A percentile compares a stretch with the other conserved stretches of the same genome.
These are phyloP conservation scores for Diglossa cyanea DNA, from an alignment of 2,797 vertebrate genomes.

Conservation along the genomic window DNA sequence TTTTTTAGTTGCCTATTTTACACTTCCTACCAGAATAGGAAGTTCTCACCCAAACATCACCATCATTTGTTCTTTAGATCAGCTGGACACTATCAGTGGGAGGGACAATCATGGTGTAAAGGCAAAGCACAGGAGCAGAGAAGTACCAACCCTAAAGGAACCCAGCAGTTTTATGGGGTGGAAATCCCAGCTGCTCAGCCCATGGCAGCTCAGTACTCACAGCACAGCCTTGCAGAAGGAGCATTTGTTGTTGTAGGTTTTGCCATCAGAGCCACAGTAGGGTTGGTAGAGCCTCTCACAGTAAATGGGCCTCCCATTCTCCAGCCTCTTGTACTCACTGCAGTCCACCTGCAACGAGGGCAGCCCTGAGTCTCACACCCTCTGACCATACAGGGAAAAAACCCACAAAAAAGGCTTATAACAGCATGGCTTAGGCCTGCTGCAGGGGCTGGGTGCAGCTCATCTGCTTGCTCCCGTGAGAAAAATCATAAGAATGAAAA, in stretches of 20 bases:
- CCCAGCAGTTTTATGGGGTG: not conserved
- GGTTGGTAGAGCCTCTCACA: conserved; percentile 58
- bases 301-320: not conserved
- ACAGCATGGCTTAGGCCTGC: not conserved
- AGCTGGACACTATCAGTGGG: not conserved
- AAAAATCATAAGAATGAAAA: not conserved
- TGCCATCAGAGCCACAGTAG: conserved; percentile 73
- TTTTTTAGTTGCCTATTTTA: not conserved
- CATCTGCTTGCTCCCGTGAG: not conserved
- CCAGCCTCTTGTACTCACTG: not conserved
- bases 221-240: conserved; percentile 67
- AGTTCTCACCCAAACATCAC: not conserved
- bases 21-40: not conserved
- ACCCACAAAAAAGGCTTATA: not conserved
- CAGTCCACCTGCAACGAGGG: conserved; percentile 34
- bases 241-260: conserved; percentile 70
- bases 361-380: accelerated
- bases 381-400: not conserved
- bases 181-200: not conserved
- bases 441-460: not conserved
- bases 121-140: not conserved
- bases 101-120: not conserved
- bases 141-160: not conserved
- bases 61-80: not conserved
- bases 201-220: conserved; percentile 37